phyloP scores from a whole-genome alignment of 2,888 invertebrate genomes.

The Plutella xylostella region DNA sequence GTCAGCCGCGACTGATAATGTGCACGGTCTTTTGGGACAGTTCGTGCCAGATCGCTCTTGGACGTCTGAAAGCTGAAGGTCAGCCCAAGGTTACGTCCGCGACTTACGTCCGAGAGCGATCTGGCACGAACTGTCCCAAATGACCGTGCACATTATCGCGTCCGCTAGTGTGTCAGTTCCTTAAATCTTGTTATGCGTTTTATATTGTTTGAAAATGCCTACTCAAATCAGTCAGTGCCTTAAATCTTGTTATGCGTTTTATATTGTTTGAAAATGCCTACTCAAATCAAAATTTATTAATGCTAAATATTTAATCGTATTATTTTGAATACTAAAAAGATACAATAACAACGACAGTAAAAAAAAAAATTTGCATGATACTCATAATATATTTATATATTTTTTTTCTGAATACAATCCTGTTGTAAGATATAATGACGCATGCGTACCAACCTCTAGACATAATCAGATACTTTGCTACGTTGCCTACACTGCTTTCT shows the following conservation, averaged over 20 bases:
- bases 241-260: neutral
- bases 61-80: too few relatives aligned
- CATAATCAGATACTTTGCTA: too few relatives aligned
- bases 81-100: too few relatives aligned
- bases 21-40: too few relatives aligned
- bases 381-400: neutral
- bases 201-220: neutral
- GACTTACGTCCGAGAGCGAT: too few relatives aligned
- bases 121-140: too few relatives aligned
- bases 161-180: neutral
- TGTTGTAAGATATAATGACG: constrained; percentile 47
- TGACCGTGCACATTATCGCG: too few relatives aligned
- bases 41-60: too few relatives aligned
- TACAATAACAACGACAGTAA: neutral
- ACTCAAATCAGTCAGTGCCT: neutral
- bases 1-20: too few relatives aligned
- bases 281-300: neutral
- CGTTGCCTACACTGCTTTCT: too few relatives aligned
- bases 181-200: neutral
- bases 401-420: constrained; percentile 27
- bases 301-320: neutral
- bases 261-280: neutral
- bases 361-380: neutral
- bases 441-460: constrained; percentile 65
- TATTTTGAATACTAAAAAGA: neutral